Base-by-base conservation (phyloP, 2,797 vertebrate genomes). In the Phalanger gymnotis region DNA sequence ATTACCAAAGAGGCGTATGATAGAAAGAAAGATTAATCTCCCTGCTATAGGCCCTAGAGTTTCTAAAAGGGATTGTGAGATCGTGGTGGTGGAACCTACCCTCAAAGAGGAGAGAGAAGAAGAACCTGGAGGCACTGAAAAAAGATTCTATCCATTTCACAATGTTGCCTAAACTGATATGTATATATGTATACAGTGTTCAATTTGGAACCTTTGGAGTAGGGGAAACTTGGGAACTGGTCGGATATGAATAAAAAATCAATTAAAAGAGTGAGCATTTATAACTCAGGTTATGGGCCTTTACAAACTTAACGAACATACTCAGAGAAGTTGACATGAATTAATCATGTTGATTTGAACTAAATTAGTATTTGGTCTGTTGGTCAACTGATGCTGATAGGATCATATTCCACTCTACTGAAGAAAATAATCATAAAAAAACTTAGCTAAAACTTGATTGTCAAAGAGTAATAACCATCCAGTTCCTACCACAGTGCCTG, bases 341-440 rank as follows among this genome's bases (percentile, higher is more conserved):
- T 73, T 90, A 95, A 57, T 56, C 53, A n/a, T 93, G 51, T 97
- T 93, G 57, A 96, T 91, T 31, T 92, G 3, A 87, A 5, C 91
- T 94, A 93, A 87, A 55, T 91, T 53, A 90, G 61, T 98, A 94
- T 97, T 95, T 93, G 87, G 25, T 96, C 92, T 96, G 95, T 95
- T 95, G 94, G 92, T 93, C 34, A 95, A 92, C 40, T 92, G 9
- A 93, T 97, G 95, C 95, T 52, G 7, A 54, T 28, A 96, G 90
- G 30, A 56, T 13, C 52, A 89, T 3, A 87, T 98, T 96, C 90
- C 47, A 92, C 47, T 90, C 81, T 47, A 97, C 94, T 96, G 93
- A 97, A 81, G 92, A 97, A 92, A 91, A 94, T 58, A 95, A 96
- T 93, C 53, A 95, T 16, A 52, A 90, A 53, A 51, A 90, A 94